Conservation (phyloP, 2,797 vertebrate genomes). For the Danio choprae region DNA sequence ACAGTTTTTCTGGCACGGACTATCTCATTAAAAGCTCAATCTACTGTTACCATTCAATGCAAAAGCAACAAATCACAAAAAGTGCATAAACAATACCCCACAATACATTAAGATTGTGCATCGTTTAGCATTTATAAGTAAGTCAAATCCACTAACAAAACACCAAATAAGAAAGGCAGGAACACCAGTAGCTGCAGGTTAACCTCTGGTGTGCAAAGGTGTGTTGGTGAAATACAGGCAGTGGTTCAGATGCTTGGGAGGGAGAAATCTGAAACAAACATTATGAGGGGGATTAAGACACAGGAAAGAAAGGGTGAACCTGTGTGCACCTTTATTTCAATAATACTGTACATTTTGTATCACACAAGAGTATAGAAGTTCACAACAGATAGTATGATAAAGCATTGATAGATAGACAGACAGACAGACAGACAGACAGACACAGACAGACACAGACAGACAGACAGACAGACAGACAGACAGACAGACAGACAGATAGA, state of each 20-base stretch:
- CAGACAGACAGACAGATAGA: too few species aligned
- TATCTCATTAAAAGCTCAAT: slow-evolving; percentile 12
- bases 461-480: too few species aligned
- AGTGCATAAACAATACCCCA: neutral
- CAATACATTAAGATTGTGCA: neutral
- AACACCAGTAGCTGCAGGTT: slow-evolving; percentile 27
- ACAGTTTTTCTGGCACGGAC: slow-evolving; percentile 15
- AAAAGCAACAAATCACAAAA: neutral
- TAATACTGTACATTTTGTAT: neutral
- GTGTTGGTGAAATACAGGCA: slow-evolving; percentile 55
- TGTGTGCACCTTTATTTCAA: neutral
- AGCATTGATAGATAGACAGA: neutral
- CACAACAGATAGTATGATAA: neutral
- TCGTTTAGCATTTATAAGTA: neutral
- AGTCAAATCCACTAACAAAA: slow-evolving; percentile 33
- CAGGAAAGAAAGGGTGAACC: slow-evolving; percentile 7
- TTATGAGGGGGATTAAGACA: slow-evolving; percentile 44
- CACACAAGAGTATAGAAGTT: neutral
- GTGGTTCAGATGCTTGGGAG: slow-evolving; percentile 56
- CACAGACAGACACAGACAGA: too few species aligned
- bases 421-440: neutral
- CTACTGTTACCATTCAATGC: neutral
- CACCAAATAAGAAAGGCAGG: slow-evolving; percentile 41
- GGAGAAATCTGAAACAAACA: slow-evolving; percentile 60
- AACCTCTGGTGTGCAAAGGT: slow-evolving; percentile 57